Evolutionary conservation across 2,888 invertebrate species (phyloP).

Genomic region (Sarcophaga rosellei): DNA sequence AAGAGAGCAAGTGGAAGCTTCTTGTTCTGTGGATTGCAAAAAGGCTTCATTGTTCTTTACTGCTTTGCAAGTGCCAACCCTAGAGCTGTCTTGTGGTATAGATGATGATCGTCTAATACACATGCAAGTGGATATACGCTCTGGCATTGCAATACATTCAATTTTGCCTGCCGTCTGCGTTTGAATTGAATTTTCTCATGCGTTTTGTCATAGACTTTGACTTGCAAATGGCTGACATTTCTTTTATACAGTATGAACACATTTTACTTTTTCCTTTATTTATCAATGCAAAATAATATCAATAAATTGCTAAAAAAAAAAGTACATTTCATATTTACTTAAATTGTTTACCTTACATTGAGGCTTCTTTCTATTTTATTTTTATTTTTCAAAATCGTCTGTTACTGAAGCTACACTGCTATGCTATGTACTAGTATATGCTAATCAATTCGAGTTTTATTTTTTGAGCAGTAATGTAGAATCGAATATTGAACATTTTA

Average conservation of each 20-base stretch:
- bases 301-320: constrained; percentile 51
- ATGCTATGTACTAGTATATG: too few relatives aligned
- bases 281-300: constrained; percentile 59
- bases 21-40: constrained; percentile 88
- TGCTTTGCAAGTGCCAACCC: constrained; percentile 89
- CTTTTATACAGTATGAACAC: constrained; percentile 11
- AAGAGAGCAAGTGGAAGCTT: constrained; percentile 80
- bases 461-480: too few relatives aligned
- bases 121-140: constrained; percentile 87
- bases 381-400: neutral
- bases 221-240: constrained; percentile 24
- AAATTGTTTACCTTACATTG: constrained; percentile 45
- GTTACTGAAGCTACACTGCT: neutral
- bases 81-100: constrained; percentile 89
- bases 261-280: constrained; percentile 14
- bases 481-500: too few relatives aligned
- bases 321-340: constrained; percentile 51
- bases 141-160: constrained; percentile 89
- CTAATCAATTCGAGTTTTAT: too few relatives aligned
- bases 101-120: constrained; percentile 88
- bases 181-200: constrained; percentile 64
- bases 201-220: neutral
- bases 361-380: constrained; percentile 1
- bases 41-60: constrained; percentile 90
- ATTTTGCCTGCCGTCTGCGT: constrained; percentile 87